Evolutionary conservation across 2,888 invertebrate genomes (phyloP).

Genomic region (Mechanitis messenoides): DNA sequence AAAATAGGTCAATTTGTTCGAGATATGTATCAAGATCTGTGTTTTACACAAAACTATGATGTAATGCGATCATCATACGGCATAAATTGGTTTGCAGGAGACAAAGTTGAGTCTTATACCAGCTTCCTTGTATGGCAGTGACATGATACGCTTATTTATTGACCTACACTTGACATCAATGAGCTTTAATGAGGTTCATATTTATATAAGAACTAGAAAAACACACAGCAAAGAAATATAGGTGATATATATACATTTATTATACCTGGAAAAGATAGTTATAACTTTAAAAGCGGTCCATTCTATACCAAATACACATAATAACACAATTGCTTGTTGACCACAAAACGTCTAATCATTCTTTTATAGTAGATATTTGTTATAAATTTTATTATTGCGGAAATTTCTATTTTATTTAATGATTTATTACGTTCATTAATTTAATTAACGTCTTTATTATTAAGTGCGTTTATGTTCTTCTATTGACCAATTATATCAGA

Average conservation of each 20-base stretch:
- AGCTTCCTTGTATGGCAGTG: slow-evolving; percentile 14
- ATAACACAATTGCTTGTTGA: too few species aligned
- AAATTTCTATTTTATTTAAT: not conserved
- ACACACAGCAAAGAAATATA: not conserved
- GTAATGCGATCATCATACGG: not conserved
- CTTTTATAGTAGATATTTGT: too few species aligned
- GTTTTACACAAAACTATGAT: slow-evolving; percentile 3
- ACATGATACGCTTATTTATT: slow-evolving; percentile 19
- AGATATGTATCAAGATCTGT: slow-evolving; percentile 1
- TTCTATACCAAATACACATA: too few species aligned
- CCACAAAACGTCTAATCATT: too few species aligned
- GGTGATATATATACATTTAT: not conserved
- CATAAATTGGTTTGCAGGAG: not conserved
- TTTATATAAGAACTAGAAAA: slow-evolving; percentile 1
- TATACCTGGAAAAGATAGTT: too few species aligned
- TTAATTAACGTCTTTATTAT: slow-evolving; percentile 12
- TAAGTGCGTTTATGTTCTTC: slow-evolving; percentile 7
- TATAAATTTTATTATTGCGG: too few species aligned
- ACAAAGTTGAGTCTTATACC: not conserved
- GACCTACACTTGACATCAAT: slow-evolving; percentile 6
- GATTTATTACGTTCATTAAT: not conserved
- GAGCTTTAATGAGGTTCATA: slow-evolving; percentile 5
- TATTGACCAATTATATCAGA: slow-evolving; percentile 15
- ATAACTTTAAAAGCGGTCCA: too few species aligned
- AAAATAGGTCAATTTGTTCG: slow-evolving; percentile 6